phyloP scores from a whole-genome alignment of 2,113 vertebrate genomes.

The Trichechus manatus region DNA sequence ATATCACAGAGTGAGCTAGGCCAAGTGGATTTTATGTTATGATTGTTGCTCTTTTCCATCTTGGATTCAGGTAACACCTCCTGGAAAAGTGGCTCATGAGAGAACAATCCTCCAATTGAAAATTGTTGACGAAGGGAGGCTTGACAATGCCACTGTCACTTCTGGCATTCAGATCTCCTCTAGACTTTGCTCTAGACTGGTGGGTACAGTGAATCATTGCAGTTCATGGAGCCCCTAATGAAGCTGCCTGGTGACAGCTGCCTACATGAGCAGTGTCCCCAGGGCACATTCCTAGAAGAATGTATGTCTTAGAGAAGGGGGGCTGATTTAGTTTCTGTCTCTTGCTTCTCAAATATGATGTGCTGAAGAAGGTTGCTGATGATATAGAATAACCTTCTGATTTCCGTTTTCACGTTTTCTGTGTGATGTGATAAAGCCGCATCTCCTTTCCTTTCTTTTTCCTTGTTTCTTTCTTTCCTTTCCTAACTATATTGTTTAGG shows the following conservation, averaged over 20 bases:
- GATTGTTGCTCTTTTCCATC: neutral
- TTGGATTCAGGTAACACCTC: neutral
- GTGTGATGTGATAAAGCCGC: neutral
- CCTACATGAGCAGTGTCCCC: neutral
- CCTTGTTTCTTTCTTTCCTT: neutral
- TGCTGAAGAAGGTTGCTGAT: neutral
- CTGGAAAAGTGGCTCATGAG: neutral
- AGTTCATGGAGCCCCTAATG: fast-evolving
- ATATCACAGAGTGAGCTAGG: neutral
- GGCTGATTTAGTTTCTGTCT: neutral
- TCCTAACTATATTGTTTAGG: neutral
- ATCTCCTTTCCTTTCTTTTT: neutral
- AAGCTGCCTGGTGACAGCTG: neutral
- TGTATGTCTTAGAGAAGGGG: neutral
- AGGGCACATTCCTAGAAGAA: neutral
- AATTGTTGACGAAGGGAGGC: neutral
- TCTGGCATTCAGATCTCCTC: neutral
- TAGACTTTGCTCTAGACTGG: neutral
- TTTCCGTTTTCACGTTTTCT: neutral
- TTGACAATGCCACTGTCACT: neutral
- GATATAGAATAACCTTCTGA: neutral
- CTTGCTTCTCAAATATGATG: neutral
- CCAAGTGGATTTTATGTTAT: neutral
- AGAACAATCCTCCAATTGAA: neutral
- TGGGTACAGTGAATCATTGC: neutral